These are phyloP conservation scores for Drosophila kuntzei DNA, from an alignment of 2,888 invertebrate genomes.

Conservation along the genomic window DNA sequence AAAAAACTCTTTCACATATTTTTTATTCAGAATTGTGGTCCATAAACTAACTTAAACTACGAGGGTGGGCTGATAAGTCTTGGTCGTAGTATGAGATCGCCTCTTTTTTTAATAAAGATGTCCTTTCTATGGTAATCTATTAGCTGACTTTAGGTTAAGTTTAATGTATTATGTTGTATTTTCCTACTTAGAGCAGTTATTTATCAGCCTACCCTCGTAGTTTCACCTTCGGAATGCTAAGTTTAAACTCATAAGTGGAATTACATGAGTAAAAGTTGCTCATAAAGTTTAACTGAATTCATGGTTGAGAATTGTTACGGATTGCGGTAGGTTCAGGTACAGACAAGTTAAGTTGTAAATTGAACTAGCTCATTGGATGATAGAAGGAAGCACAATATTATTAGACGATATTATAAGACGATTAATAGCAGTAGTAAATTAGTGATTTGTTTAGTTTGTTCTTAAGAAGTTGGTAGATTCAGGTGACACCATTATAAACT, in stretches of 20 bases:
- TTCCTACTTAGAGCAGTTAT: background rate
- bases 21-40: background rate
- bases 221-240: background rate
- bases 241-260: background rate
- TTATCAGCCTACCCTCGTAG: background rate
- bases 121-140: too few relatives aligned
- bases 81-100: background rate
- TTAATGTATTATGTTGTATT: too few relatives aligned
- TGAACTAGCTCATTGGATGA: background rate
- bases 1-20: background rate
- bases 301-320: background rate
- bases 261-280: slow-evolving; percentile 3
- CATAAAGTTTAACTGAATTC: slow-evolving; percentile 4
- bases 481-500: too few relatives aligned
- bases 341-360: background rate
- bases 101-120: background rate
- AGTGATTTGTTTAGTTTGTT: too few relatives aligned
- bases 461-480: too few relatives aligned
- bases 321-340: slow-evolving; percentile 1
- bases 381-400: background rate
- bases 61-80: background rate
- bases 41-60: slow-evolving; percentile 1
- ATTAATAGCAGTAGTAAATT: background rate
- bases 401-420: too few relatives aligned
- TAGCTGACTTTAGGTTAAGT: too few relatives aligned